These are phyloP conservation scores for Nymphalis polychloros DNA, from an alignment of 2,888 invertebrate genomes.

Conservation along the genomic window DNA sequence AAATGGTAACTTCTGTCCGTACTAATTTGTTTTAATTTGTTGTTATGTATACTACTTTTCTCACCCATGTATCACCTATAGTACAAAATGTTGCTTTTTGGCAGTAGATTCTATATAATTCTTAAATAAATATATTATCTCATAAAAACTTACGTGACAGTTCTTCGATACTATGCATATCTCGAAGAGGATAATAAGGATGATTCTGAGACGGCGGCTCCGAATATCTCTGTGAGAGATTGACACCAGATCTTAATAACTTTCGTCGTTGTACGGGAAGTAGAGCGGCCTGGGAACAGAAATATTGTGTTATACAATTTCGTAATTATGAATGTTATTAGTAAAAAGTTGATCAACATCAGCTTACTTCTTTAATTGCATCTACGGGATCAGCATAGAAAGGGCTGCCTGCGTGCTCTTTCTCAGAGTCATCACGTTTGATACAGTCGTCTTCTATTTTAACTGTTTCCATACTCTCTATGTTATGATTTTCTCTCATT, in stretches of 20 bases:
- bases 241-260: conserved; percentile 66
- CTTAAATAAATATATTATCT: not conserved
- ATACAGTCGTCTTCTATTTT: conserved; percentile 70
- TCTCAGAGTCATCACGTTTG: conserved; percentile 64
- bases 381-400: conserved; percentile 96
- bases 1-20: too few species aligned
- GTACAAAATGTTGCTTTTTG: too few species aligned
- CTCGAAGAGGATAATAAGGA: conserved; percentile 75
- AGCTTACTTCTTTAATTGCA: conserved; percentile 84
- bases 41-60: too few species aligned
- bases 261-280: conserved; percentile 74
- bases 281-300: conserved; percentile 59
- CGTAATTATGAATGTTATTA: not conserved
- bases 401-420: conserved; percentile 89
- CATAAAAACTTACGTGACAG: conserved; percentile 67
- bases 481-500: conserved; percentile 64
- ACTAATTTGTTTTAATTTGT: too few species aligned
- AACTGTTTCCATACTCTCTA: conserved; percentile 77
- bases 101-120: too few species aligned
- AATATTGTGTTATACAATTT: not conserved
- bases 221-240: conserved; percentile 82
- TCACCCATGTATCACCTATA: too few species aligned
- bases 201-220: conserved; percentile 81
- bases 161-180: conserved; percentile 80
- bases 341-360: conserved; percentile 3